Base-by-base conservation (phyloP, 1,140 invertebrate species). In the Bombus breviceps region DNA sequence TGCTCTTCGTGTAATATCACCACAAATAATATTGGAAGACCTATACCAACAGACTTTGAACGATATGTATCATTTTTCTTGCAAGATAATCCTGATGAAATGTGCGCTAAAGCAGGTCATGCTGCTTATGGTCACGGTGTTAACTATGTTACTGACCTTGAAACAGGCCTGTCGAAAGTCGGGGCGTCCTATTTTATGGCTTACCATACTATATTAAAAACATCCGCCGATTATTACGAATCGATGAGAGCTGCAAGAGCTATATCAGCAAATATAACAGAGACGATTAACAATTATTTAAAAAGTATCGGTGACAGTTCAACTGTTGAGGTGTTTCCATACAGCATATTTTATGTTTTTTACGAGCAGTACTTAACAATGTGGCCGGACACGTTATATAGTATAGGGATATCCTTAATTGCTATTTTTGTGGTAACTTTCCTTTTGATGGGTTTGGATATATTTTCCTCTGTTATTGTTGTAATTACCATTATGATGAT, bases 341-440 rank as follows among this genome's bases (percentile, higher is more conserved):
- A 99, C 95, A 99, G 98, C 87, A 97, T 99, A 39, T 99, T 99
- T 95, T 99, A 99, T 93, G 99, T 99, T 22, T 99, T 99, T 95
- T 99, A 99, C 93, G 99, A 99, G 94, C 99, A 99, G 95, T 99
- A 99, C 95, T 95, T 99, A 83, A 99, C 98, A 9, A 99, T 99
- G 96, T 99, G 98, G 97, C 95, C 97, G 0, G 98, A 99, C 90
- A 98, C 98, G 0, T 91, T 99, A 10, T 96, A 97, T 89, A 99
- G 98, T 92, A 96, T 99, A 92, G 96, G 97, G 9, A 97, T 99
- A 73, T 99, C 98, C 6, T 95, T 99, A 59, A 93, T 97, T 12
- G 98, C 98, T 22, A 99, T 99, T 83, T 99, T 99, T 93, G 95
- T 99, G 15, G 98, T 99, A 1, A 99, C 98, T 1, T 98, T 99